Evolutionary conservation across 2,888 invertebrate genomes (phyloP), one percentile per base, ranked within the genome.

Genomic region (Abrostola tripartita): DNA sequence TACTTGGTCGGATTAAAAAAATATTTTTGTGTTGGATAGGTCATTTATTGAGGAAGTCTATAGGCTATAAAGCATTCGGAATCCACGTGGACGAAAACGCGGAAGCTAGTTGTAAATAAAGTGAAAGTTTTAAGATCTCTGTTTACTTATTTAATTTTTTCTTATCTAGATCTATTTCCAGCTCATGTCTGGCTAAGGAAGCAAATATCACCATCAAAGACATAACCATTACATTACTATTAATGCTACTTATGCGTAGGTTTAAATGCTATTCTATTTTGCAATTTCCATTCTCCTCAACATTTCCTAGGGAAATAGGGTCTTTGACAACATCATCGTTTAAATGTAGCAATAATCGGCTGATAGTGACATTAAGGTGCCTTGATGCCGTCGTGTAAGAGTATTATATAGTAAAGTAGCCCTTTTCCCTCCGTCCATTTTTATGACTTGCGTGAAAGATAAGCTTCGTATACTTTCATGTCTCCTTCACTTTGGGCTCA

Each of bases 341-440:
- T 53, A 24, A 65, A 59, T 64, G 65, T 52, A 51, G 72, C 50
- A 62, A 71, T 75, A 71, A 71, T 71, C 63, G 79, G 56, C 54
- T 65, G 76, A 77, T 69, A 76, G 66, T 62, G 54, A 47, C 74
- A 79, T 79, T 68, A 79, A 74, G 71, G 66, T 79, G 54, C 73
- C 52, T 24, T 11, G 37, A 37, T 36, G 61, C 37, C 65, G 37
- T 38, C 62, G 52, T 55, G 54, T 64, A 38, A 57, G 52, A 67
- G 64, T 56, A 61, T 71, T 71, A 75, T 57, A 61, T 60, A 62
- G 55, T 0, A 52, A 70, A 80, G 63, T 75, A 67, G 65, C 68
- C 72, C 52, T 68, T 76, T 80, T 61, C 65, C 65, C 54, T 56
- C 54, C 64, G 78, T 65, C 70, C 76, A 75, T 67, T 79, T 80